Evolutionary conservation across 2,797 vertebrate genomes (phyloP).

Genomic region (Botia almorhae): DNA sequence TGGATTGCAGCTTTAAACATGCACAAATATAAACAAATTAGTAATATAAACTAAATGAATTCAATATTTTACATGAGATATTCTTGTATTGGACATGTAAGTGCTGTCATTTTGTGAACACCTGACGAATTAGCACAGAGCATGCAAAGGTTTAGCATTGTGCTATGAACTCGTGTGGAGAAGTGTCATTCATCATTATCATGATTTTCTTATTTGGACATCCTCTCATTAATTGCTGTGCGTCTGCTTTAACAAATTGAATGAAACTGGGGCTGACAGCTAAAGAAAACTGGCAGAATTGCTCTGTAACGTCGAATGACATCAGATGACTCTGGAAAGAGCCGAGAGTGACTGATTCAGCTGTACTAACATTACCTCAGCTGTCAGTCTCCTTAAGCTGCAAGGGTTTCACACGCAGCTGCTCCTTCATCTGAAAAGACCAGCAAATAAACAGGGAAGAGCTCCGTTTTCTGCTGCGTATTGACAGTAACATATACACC

Average conservation of each 20-base stretch:
- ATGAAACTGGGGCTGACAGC: not conserved
- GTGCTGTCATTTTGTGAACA: no score
- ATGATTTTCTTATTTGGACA: no score
- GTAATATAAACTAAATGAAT: no score
- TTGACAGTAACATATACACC: slow-evolving; percentile 24
- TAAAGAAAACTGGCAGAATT: not conserved
- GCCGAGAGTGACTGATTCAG: slow-evolving; percentile 67
- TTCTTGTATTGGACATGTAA: no score
- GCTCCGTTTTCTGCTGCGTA: not conserved
- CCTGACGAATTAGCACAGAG: no score
- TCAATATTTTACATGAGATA: no score
- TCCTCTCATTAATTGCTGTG: slow-evolving; percentile 18
- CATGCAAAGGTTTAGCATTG: no score
- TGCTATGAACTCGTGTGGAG: no score
- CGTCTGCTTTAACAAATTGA: not conserved
- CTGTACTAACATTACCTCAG: slow-evolving; percentile 72
- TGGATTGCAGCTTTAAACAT: no score
- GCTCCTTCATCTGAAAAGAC: slow-evolving; percentile 57
- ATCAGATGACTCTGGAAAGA: not conserved
- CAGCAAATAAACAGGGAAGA: slow-evolving; percentile 20
- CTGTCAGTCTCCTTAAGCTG: slow-evolving; percentile 55
- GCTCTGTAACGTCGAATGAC: slow-evolving; percentile 30
- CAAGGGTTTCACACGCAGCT: slow-evolving; percentile 41
- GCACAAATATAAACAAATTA: no score
- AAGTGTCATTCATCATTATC: no score